A percentile compares a stretch with the other conserved stretches of the same genome.
Evolutionary conservation across 2,888 invertebrate species (phyloP).

Genomic region (Polydesmus complanatus): DNA sequence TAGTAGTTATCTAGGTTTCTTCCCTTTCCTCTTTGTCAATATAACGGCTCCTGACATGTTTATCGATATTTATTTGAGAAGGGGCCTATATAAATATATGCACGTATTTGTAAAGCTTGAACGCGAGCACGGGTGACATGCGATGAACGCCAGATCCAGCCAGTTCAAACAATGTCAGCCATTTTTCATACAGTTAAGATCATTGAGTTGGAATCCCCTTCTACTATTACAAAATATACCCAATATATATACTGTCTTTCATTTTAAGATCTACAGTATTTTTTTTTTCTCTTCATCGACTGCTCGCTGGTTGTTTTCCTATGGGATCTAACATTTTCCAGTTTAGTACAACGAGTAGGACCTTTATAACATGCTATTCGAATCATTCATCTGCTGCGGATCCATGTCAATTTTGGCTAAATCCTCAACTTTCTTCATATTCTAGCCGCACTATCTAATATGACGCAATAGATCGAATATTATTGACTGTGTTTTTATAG

Average conservation of each 20-base stretch:
- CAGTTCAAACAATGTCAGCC: conserved; percentile 10
- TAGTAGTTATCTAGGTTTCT: not conserved
- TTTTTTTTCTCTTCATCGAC: not conserved
- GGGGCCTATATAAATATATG: not conserved
- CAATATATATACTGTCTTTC: no score
- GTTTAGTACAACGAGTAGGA: no score
- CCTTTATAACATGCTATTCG: not conserved
- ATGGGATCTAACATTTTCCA: not conserved
- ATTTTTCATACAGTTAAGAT: conserved; percentile 6
- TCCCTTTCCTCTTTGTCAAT: not conserved
- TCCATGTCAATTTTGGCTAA: not conserved
- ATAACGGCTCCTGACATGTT: not conserved
- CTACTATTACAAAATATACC: not conserved
- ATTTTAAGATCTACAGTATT: no score
- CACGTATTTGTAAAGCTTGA: not conserved
- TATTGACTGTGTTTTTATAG: not conserved
- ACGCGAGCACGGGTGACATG: not conserved
- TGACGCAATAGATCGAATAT: not conserved
- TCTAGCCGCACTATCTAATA: not conserved
- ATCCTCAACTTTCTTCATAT: not conserved
- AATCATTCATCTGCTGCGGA: not conserved
- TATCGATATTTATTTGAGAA: not conserved
- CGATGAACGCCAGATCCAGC: not conserved
- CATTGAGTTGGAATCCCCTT: not conserved
- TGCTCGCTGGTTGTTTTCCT: not conserved